Evolutionary conservation across 37 sponge, comb jelly and placozoan genomes (phyloP), one percentile per base, ranked within the genome.

Genomic region (Bolinopsis microptera): DNA sequence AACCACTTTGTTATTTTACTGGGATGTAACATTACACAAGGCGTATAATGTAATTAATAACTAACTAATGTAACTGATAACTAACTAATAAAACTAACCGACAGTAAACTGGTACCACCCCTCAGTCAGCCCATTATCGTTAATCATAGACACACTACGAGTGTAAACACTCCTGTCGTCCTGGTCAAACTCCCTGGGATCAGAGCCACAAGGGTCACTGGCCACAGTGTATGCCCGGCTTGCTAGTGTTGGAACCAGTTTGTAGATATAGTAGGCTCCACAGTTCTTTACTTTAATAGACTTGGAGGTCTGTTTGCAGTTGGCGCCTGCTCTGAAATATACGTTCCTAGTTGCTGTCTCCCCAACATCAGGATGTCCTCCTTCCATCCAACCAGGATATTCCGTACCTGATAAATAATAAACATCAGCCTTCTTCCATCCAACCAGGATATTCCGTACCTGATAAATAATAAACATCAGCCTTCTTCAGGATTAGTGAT

Each of bases 401-500:
- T 70, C 74, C 25, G 74, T 13, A 18, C 61, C 61, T 48, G 61
- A n/a, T n/a, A n/a, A n/a, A n/a, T n/a, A n/a, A n/a, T n/a, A n/a
- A n/a, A n/a, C n/a, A n/a, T n/a, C n/a, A n/a, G n/a, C 90, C 90
- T 1, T 61, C 90, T 18, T 86, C 90, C 90, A 86, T 86, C 90
- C 90, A 86, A 22, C 90, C 90, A 2, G 90, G 90, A 27, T 86
- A 40, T 22, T 70, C 74, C 25, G 74, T 13, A 18, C 61, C 61
- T 48, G 61, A n/a, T n/a, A n/a, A n/a, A n/a, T n/a, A n/a, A n/a
- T n/a, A n/a, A n/a, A n/a, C n/a, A n/a, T n/a, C n/a, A n/a, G n/a
- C 90, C 90, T 1, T 61, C 90, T 18, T 86, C 90, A n/a, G n/a
- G n/a, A n/a, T n/a, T n/a, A n/a, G n/a, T n/a, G n/a, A n/a, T n/a